Percentiles rank a stretch among this genome's conserved stretches.
These are phyloP conservation scores for Climacteris rufus DNA, from an alignment of 2,113 vertebrate species.

Conservation along the genomic window DNA sequence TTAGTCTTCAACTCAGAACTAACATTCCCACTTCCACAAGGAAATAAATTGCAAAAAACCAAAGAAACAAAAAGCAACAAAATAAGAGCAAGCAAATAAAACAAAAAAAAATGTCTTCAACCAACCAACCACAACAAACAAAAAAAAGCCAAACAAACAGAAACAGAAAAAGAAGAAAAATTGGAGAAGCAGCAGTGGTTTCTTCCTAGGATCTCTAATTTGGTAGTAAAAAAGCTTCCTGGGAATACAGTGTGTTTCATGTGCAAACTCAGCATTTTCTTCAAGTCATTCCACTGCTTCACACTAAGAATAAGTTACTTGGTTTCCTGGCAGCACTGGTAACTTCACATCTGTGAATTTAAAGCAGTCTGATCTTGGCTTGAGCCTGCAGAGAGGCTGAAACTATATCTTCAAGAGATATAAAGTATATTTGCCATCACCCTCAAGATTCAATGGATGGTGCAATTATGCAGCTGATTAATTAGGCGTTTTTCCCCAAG, in stretches of 20 bases:
- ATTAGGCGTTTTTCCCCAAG: background rate
- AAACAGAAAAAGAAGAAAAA: fast-evolving
- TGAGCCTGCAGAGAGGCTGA: background rate
- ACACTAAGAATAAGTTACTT: background rate
- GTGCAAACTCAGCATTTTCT: background rate
- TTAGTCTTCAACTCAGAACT: background rate
- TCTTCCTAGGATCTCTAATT: background rate
- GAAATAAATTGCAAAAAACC: background rate
- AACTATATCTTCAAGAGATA: background rate
- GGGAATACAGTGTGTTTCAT: background rate
- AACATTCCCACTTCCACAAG: background rate
- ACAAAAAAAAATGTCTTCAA: background rate
- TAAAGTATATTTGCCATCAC: background rate
- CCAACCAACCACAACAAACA: fast-evolving
- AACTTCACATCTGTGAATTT: background rate
- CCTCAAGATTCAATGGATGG: background rate
- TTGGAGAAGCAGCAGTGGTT: background rate
- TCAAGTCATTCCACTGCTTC: background rate
- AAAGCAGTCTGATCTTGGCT: background rate
- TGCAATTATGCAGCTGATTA: background rate
- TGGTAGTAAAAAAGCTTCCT: background rate
- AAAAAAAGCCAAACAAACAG: background rate
- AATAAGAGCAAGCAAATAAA: background rate
- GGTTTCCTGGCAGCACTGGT: background rate
- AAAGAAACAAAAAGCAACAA: background rate